Base-by-base conservation (phyloP, 1,140 invertebrate species). In the Medauroidea extradentata region DNA sequence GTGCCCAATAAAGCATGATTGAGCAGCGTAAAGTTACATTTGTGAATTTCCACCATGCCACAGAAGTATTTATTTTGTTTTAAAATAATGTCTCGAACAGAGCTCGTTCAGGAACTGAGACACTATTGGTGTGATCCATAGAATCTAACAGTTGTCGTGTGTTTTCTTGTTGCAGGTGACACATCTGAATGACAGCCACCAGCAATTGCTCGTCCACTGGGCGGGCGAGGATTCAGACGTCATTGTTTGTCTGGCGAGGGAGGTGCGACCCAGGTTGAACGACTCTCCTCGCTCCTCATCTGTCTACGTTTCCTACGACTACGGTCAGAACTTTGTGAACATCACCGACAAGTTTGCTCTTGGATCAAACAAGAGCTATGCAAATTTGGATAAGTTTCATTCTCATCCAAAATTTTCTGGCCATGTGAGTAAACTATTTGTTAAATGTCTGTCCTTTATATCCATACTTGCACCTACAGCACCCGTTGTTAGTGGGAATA, bases 171-270 rank as follows among this genome's bases (percentile, higher is more conserved):
- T 78, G 7, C 73, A 89, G 87, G 79, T 85, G 38, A 85, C 83
- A 55, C 71, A 80, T 44, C 75, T 94, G 9, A 90, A 92, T 76
- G 91, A 93, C 73, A 87, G 83, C 52, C 91, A 94, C 73, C 88
- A 90, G 64, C 90, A 92, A 69, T 73, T 95, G 64, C 88, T 93
- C 80, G 90, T 94, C 1, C 88, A 93, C 75, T 94, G 93, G 92
- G 89, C 91, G 25, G 91, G 91, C 23, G 86, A 90, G 69, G 84
- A 83, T 18, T 91, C 89, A 43, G 83, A 90, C 73, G 89, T 94
- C 11, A 90, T 95, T 59, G 87, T 94, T 55, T 94, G 91, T 65
- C 75, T 94, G 49, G 90, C 91, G 1, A 79, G 86, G 68, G 86
- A 91, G 69, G 29, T 34, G 29, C 4, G 11, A 11, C 60, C 59